A percentile compares a stretch with the other conserved stretches of the same genome.
phyloP scores from a whole-genome alignment of 2,113 vertebrate genomes.

The Tenrec ecaudatus region DNA sequence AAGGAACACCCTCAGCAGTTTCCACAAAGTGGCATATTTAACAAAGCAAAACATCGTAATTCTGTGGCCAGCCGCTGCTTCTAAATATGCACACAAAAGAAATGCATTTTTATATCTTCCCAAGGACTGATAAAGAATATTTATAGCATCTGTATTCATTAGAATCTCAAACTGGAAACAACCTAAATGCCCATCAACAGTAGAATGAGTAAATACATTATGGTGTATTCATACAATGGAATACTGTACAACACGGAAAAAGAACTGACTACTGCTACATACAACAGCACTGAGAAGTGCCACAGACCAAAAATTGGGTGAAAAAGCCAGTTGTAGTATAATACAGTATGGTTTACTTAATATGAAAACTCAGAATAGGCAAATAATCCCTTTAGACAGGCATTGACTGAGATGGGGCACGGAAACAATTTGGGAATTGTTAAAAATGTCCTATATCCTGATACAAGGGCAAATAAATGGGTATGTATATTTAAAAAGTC shows the following conservation, averaged over 20 bases:
- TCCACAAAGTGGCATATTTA: conserved; percentile 32
- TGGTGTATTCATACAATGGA: neutral
- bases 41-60: neutral
- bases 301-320: neutral
- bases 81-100: neutral
- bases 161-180: neutral
- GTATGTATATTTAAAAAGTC: neutral
- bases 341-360: neutral
- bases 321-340: conserved; percentile 4
- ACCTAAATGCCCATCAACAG: neutral
- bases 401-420: neutral
- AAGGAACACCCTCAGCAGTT: neutral
- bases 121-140: conserved; percentile 33
- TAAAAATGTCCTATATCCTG: conserved; percentile 16
- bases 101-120: neutral
- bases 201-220: neutral
- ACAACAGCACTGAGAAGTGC: neutral
- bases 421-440: conserved; percentile 1
- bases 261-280: neutral
- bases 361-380: neutral
- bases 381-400: neutral
- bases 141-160: neutral
- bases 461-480: neutral
- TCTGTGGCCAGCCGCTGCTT: neutral
- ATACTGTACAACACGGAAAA: neutral